Conservation (phyloP, 2,888 invertebrate genomes). For the Globia sparganii region DNA sequence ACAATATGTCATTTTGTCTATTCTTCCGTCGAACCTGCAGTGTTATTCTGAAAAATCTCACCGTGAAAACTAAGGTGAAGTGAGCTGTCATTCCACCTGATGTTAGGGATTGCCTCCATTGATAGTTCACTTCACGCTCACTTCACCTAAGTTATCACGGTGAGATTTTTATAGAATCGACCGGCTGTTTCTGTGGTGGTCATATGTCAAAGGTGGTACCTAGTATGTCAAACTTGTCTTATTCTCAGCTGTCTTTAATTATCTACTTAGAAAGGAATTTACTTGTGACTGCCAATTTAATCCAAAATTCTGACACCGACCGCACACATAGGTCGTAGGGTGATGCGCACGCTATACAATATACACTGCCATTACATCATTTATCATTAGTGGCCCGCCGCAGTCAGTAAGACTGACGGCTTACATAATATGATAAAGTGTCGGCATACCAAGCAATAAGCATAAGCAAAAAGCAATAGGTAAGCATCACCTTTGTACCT, state of each 20-base stretch:
- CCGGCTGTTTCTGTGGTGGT: neutral
- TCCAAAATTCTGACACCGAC: conserved; percentile 14
- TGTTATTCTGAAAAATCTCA: too few relatives aligned
- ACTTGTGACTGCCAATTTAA: conserved; percentile 24
- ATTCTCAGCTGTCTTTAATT: conserved; percentile 17
- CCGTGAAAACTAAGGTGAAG: too few relatives aligned
- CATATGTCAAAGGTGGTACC: neutral
- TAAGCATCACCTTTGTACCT: too few relatives aligned
- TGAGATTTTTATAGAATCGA: too few relatives aligned
- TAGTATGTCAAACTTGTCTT: neutral
- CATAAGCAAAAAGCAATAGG: too few relatives aligned
- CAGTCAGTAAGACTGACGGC: conserved; percentile 6
- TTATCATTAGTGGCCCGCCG: conserved; percentile 35
- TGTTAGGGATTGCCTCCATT: too few relatives aligned
- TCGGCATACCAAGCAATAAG: too few relatives aligned
- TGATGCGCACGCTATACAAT: neutral
- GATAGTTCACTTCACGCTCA: too few relatives aligned
- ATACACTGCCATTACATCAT: conserved; percentile 20
- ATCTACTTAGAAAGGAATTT: neutral
- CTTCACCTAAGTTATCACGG: too few relatives aligned
- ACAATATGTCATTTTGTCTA: conserved; percentile 2
- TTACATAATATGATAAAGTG: conserved; percentile 28
- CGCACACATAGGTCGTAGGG: conserved; percentile 30
- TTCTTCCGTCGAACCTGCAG: too few relatives aligned
- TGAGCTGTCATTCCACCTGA: too few relatives aligned